phyloP scores from a whole-genome alignment of 2,113 vertebrate genomes.

The Harpagus bidentatus region DNA sequence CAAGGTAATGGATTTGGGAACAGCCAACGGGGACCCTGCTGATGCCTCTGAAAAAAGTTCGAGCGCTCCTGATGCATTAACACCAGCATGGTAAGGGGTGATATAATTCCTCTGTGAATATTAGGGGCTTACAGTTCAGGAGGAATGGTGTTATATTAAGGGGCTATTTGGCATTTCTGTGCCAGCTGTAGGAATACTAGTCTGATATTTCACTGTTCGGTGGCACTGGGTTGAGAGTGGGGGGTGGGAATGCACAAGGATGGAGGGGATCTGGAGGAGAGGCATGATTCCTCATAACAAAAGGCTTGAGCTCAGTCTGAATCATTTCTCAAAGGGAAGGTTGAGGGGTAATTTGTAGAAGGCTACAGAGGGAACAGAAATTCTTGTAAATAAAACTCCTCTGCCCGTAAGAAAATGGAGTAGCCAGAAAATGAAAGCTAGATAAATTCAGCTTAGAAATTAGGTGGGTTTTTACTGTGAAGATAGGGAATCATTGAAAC shows the following conservation, averaged over 20 bases:
- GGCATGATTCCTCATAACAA: background rate
- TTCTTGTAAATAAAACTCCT: background rate
- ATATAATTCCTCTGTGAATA: background rate
- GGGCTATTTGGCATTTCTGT: background rate
- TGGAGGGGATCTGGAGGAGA: background rate
- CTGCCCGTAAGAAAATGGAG: background rate
- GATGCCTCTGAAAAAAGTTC: background rate
- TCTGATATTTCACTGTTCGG: background rate
- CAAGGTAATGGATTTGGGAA: background rate
- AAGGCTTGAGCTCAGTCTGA: background rate
- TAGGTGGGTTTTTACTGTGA: background rate
- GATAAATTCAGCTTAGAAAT: background rate
- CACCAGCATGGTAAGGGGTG: accelerated
- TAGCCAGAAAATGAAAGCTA: background rate
- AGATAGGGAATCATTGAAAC: background rate
- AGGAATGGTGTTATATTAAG: background rate
- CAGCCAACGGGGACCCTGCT: background rate
- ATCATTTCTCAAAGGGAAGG: background rate
- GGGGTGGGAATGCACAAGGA: background rate
- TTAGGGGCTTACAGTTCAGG: background rate
- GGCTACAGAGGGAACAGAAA: background rate
- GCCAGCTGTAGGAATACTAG: background rate
- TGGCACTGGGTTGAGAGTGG: background rate
- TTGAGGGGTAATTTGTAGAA: background rate
- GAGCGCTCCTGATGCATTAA: background rate